Conservation (phyloP, 2,888 invertebrate species). For the Ethmia dodecea region DNA sequence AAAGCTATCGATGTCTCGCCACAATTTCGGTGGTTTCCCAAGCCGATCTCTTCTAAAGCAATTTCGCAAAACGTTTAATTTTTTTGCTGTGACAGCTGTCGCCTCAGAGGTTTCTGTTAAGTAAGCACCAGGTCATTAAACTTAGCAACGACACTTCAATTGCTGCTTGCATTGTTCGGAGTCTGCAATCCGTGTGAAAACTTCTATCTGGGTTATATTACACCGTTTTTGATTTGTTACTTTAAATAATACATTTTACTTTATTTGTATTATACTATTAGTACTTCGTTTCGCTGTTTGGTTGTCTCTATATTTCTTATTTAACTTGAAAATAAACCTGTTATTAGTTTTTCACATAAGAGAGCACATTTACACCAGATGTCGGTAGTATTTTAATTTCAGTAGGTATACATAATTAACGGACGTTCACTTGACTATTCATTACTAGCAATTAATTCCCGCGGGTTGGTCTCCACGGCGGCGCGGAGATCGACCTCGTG, state of each 20-base stretch:
- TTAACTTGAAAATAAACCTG: too few species aligned
- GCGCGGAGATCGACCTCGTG: conserved; percentile 77
- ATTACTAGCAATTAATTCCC: conserved; percentile 78
- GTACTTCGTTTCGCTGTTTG: too few species aligned
- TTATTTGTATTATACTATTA: neutral
- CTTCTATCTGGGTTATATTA: conserved; percentile 44
- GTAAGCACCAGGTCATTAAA: conserved; percentile 40
- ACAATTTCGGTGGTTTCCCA: too few species aligned
- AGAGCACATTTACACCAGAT: too few species aligned
- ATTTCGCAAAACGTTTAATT: too few species aligned
- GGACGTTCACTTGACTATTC: conserved; percentile 75
- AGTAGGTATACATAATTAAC: conserved; percentile 62
- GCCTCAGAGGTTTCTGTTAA: conserved; percentile 16
- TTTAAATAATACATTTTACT: neutral
- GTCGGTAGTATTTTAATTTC: conserved; percentile 1
- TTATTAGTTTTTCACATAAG: too few species aligned
- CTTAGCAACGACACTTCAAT: conserved; percentile 36
- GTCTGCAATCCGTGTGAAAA: conserved; percentile 66
- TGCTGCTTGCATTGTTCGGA: conserved; percentile 51
- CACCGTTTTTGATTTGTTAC: too few species aligned
- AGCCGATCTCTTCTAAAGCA: too few species aligned
- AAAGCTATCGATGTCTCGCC: too few species aligned
- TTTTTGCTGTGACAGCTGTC: too few species aligned
- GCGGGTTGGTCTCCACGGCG: conserved; percentile 72
- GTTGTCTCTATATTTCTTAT: too few species aligned